A percentile compares a stretch with the other conserved stretches of the same genome.
Evolutionary conservation across 2,113 vertebrate genomes (phyloP).

Genomic region (Zonotrichia leucophrys): DNA sequence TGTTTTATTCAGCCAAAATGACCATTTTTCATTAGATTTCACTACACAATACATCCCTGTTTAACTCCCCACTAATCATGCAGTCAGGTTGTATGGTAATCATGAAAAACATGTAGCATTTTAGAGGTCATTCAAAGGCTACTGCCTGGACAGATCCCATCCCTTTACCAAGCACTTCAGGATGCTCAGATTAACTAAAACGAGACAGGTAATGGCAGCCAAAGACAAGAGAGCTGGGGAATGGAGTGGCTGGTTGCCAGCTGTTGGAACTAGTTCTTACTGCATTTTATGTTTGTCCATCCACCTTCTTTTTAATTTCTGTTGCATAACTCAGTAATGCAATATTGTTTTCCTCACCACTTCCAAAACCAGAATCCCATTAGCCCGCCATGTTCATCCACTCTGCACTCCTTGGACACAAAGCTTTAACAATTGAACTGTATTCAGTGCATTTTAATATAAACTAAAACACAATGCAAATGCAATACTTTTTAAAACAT

Average conservation of each 20-base stretch:
- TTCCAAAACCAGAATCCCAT: constrained; percentile 41
- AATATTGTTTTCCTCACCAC: constrained; percentile 65
- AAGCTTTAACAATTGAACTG: constrained; percentile 70
- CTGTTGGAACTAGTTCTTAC: constrained; percentile 76
- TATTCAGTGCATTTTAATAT: constrained; percentile 70
- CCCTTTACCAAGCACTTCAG: background rate
- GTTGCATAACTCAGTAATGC: constrained; percentile 61
- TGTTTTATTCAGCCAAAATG: background rate
- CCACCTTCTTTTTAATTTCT: constrained; percentile 59
- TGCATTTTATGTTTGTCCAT: constrained; percentile 64
- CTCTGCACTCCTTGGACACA: constrained; percentile 72
- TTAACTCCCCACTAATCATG: background rate
- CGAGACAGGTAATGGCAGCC: background rate
- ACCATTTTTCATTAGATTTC: background rate
- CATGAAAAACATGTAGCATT: background rate
- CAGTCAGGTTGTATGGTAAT: too few species aligned
- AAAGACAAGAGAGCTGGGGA: background rate
- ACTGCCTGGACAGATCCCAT: background rate
- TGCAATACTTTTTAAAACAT: constrained; percentile 72
- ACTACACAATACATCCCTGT: background rate
- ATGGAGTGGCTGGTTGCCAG: constrained; percentile 27
- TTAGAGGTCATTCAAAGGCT: background rate
- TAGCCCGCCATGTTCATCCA: constrained; percentile 43
- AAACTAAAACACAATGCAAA: constrained; percentile 70
- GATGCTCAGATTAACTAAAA: background rate